Base-by-base conservation (phyloP, 2,888 invertebrate genomes). In the Drosophila austrosaltans region DNA sequence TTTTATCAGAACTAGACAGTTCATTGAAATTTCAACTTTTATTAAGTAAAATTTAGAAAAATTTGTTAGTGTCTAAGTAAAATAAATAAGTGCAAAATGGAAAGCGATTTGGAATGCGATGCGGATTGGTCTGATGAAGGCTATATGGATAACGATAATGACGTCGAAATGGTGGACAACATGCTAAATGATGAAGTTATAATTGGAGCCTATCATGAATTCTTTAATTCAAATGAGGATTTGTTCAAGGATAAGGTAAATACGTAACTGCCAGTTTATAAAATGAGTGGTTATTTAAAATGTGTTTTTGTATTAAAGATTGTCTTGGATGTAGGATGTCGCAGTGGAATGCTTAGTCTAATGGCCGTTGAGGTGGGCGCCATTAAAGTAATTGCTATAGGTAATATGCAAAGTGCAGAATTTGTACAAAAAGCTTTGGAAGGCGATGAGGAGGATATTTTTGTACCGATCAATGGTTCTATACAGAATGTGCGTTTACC, bases 291-390 rank as follows among this genome's bases (percentile, higher is more conserved):
- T 20, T 12, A 5, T 16, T 3, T 0, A 42, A 7, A 12, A 4
- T 2, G 10, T 0, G 3, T 12, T 10, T 42, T 2, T 4, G 5
- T 16, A 20, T 5, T 10, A 16, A 32, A 86, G 87, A 44, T 81
- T 59, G 81, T 81, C 12, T 22, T 81, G 63, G 87, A 86, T 57
- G 76, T 81, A 28, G 87, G 81, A 40, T 86, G 83, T 25, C 81
- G 83, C 16, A 81, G 72, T 57, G 81, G 81, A 2, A 4, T 81
- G 8, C 62, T 81, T 2, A 81, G 86, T 32, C 7, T 63, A 2
- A 42, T 81, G 58, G 66, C 81, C 22, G 58, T 78, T 5, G 56
- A 71, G 32, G 79, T 64, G 1, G 87, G 81, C 4, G 81, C 87
- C 0, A 44, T 75, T 1, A 78, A 72, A 36, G 87, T 81, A 48